Evolutionary conservation across 2,888 invertebrate species (phyloP).

Genomic region (Bombyx huttoni): DNA sequence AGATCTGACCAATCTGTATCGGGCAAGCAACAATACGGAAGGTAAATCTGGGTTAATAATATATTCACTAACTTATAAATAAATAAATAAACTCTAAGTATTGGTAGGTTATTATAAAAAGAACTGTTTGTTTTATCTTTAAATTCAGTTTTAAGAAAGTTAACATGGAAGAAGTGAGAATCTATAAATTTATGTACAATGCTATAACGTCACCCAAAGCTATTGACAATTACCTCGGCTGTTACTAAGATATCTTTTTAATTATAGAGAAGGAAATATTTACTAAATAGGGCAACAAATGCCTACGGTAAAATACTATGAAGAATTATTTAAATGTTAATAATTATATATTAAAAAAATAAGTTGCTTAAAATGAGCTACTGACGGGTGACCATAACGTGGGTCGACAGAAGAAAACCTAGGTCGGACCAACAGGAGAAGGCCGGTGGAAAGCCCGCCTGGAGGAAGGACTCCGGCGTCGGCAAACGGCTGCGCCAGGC

Average conservation of each 20-base stretch:
- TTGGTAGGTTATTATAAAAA: background rate
- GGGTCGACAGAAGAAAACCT: conserved; percentile 61
- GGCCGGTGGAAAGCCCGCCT: conserved; percentile 21
- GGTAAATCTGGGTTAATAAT: background rate
- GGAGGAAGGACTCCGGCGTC: conserved; percentile 51
- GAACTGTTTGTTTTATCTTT: background rate
- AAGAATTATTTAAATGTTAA: too few relatives aligned
- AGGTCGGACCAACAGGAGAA: conserved; percentile 39
- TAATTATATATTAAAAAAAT: background rate
- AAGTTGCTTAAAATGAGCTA: background rate
- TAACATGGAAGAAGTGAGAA: background rate
- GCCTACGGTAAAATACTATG: too few relatives aligned
- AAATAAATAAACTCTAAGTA: too few relatives aligned
- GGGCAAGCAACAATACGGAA: conserved; percentile 11
- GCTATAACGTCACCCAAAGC: too few relatives aligned
- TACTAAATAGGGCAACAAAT: too few relatives aligned
- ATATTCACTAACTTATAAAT: background rate
- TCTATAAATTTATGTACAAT: too few relatives aligned
- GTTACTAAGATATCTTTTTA: too few relatives aligned
- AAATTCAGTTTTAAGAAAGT: background rate
- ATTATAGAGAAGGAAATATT: too few relatives aligned
- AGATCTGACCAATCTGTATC: conserved; percentile 11
- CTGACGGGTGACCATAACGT: conserved; percentile 9
- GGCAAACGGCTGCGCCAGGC: conserved; percentile 48
- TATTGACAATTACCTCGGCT: too few relatives aligned